Evolutionary conservation across 2,113 vertebrate species (phyloP), one percentile per base, ranked within the genome.

Genomic region (Pyrgilauda ruficollis): DNA sequence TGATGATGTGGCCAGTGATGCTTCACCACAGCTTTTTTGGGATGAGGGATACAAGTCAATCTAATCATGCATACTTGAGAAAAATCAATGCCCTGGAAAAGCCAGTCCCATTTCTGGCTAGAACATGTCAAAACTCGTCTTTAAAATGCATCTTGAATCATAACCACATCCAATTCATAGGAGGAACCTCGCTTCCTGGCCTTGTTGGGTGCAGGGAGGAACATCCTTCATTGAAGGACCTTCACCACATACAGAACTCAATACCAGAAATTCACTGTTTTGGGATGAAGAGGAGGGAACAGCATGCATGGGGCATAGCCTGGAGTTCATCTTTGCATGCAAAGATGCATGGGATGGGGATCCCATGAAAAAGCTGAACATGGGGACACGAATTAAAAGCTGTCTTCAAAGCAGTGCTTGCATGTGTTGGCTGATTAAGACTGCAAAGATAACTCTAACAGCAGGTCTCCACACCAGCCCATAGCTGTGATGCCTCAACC

Each of bases 151-250:
- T 66, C 69, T 68, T 74, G 64, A 94, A 19, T 69, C n/a, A 67
- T 43, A 91, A 90, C 10, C 2, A 8, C 43, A 20, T 67, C 11
- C 11, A 16, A 5, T 43, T 28, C 64, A 63, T 30, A 12, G 58
- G 30, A 94, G 55, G 33, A 82, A 68, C 49, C 33, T 44, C 0
- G 0, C 24, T 72, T 46, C 18, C 26, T 1, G 1, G 50, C 30
- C 23, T 91, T 4, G 1, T 20, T 4, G 1, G 14, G n/a, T 20
- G 5, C 64, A 77, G 49, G 53, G 30, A 59, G 31, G 21, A 76
- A 73, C 33, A 72, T 22, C 24, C 10, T 33, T 79, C 62, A 10
- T 10, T 61, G 55, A 1, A 5, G 33, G 41, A 49, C 73, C 74
- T 74, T 62, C 30, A 41, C 37, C 26, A 7, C 20, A 5, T n/a